Conservation (phyloP, 2,797 vertebrate genomes). For the Arnoldichthys spilopterus region DNA sequence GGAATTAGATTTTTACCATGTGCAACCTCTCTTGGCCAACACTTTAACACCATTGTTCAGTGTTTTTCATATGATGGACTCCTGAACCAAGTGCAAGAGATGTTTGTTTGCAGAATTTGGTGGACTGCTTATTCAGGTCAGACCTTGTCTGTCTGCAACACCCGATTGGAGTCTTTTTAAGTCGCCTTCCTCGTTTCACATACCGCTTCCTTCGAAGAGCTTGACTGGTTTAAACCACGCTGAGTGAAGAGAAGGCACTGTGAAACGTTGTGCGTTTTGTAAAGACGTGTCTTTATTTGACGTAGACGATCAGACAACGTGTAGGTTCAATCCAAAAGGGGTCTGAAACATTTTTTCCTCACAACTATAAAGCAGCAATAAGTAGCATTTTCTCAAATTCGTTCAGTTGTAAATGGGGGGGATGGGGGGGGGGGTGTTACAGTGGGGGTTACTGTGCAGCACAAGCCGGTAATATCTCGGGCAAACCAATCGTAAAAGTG, state of each 20-base stretch:
- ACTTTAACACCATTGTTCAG: too few relatives aligned
- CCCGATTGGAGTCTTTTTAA: not conserved
- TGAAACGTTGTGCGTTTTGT: not conserved
- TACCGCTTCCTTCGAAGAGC: not conserved
- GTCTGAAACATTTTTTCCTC: not conserved
- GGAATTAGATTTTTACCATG: too few relatives aligned
- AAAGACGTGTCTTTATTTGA: not conserved
- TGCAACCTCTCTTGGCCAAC: too few relatives aligned
- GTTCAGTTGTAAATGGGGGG: not conserved
- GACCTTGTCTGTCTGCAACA: not conserved
- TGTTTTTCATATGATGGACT: too few relatives aligned
- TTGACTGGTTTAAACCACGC: not conserved
- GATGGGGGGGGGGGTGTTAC: not conserved
- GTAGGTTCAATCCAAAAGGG: not conserved
- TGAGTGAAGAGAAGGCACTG: not conserved
- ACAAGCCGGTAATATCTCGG: slow-evolving; percentile 4
- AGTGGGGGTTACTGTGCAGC: not conserved
- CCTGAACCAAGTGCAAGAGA: too few relatives aligned
- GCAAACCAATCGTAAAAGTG: not conserved
- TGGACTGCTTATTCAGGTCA: too few relatives aligned
- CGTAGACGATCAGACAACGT: not conserved
- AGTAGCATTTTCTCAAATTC: slow-evolving; percentile 34
- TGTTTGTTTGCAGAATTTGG: too few relatives aligned
- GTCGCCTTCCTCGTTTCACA: not conserved
- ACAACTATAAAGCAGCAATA: slow-evolving; percentile 25